A percentile compares a stretch with the other conserved stretches of the same genome.
These are phyloP conservation scores for Orchestia grillus DNA, from an alignment of 1,140 invertebrate species.

Conservation along the genomic window DNA sequence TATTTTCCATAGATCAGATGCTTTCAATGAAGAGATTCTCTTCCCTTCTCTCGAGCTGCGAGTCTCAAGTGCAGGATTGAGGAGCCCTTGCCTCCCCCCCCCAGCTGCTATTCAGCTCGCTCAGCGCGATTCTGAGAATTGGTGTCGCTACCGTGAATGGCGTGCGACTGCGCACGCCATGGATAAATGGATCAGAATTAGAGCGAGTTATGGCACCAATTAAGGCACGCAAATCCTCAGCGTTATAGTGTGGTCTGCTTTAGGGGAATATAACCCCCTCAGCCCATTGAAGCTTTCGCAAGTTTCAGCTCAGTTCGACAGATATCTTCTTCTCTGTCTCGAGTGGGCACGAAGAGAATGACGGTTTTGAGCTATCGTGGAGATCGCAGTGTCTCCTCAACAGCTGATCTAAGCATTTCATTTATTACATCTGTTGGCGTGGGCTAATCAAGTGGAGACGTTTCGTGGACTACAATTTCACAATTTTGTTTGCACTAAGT, in stretches of 20 bases:
- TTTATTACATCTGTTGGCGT: neutral
- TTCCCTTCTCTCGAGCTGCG: too few species aligned
- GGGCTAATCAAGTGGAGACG: neutral
- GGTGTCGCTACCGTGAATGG: neutral
- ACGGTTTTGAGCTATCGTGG: neutral
- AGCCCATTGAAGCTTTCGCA: neutral
- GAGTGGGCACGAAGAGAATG: neutral
- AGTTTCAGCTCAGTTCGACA: neutral
- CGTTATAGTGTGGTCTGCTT: neutral
- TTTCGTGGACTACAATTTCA: neutral
- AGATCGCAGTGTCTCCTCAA: neutral
- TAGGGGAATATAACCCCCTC: neutral
- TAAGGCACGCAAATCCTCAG: neutral
- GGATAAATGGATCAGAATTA: slow-evolving; percentile 1
- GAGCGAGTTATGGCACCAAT: neutral
- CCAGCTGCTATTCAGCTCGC: neutral
- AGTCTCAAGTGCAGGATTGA: neutral
- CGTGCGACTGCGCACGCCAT: neutral
- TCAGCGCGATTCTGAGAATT: neutral
- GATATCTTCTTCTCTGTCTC: neutral
- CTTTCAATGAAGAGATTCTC: neutral
- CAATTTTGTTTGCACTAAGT: neutral
- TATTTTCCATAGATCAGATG: neutral
- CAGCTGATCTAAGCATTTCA: neutral
- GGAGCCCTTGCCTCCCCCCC: too few species aligned